phyloP scores from a whole-genome alignment of 2,797 vertebrate species.

The Alfaro cultratus region DNA sequence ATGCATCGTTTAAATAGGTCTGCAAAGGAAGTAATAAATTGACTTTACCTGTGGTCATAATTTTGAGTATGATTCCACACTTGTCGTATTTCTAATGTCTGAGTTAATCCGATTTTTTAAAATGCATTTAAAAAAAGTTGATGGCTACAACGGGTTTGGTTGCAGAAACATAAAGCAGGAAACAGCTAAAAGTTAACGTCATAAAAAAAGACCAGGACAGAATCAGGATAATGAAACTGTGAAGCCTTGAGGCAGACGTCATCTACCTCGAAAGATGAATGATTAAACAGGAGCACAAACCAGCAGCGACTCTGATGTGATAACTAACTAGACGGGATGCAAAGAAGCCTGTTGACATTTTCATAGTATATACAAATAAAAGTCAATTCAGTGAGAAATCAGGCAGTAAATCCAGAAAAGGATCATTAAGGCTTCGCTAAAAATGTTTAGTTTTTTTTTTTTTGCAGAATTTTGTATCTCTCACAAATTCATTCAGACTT shows the following conservation, averaged over 20 bases:
- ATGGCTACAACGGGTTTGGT: slow-evolving; percentile 79
- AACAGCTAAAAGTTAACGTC: slow-evolving; percentile 21
- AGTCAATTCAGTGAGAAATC: slow-evolving; percentile 51
- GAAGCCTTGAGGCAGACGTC: slow-evolving; percentile 27
- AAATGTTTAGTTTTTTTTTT: slow-evolving; percentile 41
- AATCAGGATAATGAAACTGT: slow-evolving; percentile 39
- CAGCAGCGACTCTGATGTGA: slow-evolving; percentile 27
- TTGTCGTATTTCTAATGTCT: slow-evolving; percentile 24
- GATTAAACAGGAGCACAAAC: slow-evolving; percentile 20
- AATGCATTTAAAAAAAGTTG: slow-evolving; percentile 20
- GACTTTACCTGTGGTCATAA: slow-evolving; percentile 6
- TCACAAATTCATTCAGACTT: slow-evolving; percentile 65
- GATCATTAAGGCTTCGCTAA: slow-evolving; percentile 69
- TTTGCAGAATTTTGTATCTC: slow-evolving; percentile 61
- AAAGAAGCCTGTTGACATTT: slow-evolving; percentile 41
- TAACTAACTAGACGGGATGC: slow-evolving; percentile 19
- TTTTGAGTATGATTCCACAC: slow-evolving; percentile 24
- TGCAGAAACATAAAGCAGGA: slow-evolving; percentile 59
- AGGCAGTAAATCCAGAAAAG: slow-evolving; percentile 64
- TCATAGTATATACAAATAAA: slow-evolving; percentile 58
- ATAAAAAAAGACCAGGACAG: slow-evolving; percentile 1
- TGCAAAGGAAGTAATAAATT: not conserved
- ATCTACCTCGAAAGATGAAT: slow-evolving; percentile 38
- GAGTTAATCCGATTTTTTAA: slow-evolving; percentile 24
- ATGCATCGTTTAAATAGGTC: not conserved